Evolutionary conservation across 2,113 vertebrate species (phyloP), one percentile per base, ranked within the genome.

Genomic region (Prolemur simus): DNA sequence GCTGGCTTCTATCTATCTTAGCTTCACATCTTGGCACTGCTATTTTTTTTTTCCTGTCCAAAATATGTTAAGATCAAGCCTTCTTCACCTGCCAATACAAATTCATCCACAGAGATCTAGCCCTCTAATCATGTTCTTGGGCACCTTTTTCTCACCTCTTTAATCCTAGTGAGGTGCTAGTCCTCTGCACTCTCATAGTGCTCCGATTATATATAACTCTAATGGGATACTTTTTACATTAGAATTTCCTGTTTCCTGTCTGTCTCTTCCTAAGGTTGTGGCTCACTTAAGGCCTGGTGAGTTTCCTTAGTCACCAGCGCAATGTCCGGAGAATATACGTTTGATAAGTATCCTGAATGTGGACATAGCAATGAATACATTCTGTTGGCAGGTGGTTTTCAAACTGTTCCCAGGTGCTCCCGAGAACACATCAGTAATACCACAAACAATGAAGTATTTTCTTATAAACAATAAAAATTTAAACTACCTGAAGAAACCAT

Each of bases 371-470:
- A 63, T 42, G 25, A 37, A 58, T 20, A 29, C 3, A 18, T 66
- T 54, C 21, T 73, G 27, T 29, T 42, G 21, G 15, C 13, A 25
- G 4, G 14, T 0, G 8, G 23, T 15, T 77, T 69, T 68, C 54
- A 15, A 8, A 34, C 2, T 7, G 14, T 58, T 37, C 58, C 58
- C 52, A 56, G 34, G 23, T 45, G 34, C 17, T 80, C 29, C 34
- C 3, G 0, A 5, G 47, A 52, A 81, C 0, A 25, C 2, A 7
- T 29, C n/a, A 8, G 2, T 37, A 7, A 56, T 32, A 18, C 10
- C 47, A 52, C 21, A 45, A 77, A 14, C 5, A n/a, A 74, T 29
- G 34, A 94, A 80, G 85, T 56, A 25, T 3, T 60, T 49, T 78
- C 64, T 92, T 91, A 68, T 9, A 66, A 87, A 63, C 21, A 71